Percentiles rank a stretch among this genome's conserved stretches.
Conservation (phyloP, 2,797 vertebrate species). For the Mormyrus proboscirostris region DNA sequence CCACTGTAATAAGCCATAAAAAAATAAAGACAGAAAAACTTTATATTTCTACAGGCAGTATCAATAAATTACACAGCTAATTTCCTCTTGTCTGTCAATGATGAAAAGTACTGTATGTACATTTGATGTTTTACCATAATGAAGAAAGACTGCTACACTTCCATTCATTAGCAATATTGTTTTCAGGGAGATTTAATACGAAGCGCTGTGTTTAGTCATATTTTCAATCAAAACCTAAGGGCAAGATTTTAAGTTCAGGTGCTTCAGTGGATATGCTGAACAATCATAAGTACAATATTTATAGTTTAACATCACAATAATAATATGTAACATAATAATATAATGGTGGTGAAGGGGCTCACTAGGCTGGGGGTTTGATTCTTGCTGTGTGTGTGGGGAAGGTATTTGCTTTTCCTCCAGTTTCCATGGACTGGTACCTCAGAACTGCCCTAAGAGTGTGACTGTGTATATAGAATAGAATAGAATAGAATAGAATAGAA, state of each 20-base stretch:
- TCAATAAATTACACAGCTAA: constrained; percentile 59
- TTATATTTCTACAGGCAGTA: constrained; percentile 39
- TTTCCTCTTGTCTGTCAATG: constrained; percentile 36
- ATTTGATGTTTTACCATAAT: not conserved
- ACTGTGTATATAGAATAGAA: not conserved
- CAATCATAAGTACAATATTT: not conserved
- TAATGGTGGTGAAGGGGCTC: not conserved
- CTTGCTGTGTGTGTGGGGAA: not conserved
- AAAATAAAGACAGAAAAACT: constrained; percentile 30
- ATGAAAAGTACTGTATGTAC: not conserved
- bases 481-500: not conserved
- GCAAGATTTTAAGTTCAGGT: not conserved
- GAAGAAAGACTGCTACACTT: constrained; percentile 1
- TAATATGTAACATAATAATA: not conserved
- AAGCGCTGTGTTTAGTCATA: not conserved
- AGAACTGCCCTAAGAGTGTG: not conserved
- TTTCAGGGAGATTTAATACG: not conserved
- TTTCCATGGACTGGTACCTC: not conserved
- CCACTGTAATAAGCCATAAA: not conserved
- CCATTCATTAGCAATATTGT: constrained; percentile 5
- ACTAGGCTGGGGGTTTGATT: not conserved
- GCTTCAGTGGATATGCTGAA: not conserved
- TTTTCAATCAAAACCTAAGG: not conserved
- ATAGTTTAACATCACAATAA: not conserved
- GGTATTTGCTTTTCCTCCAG: not conserved